Base-by-base conservation (phyloP, 2,888 invertebrate genomes). In the Formica aserva region DNA sequence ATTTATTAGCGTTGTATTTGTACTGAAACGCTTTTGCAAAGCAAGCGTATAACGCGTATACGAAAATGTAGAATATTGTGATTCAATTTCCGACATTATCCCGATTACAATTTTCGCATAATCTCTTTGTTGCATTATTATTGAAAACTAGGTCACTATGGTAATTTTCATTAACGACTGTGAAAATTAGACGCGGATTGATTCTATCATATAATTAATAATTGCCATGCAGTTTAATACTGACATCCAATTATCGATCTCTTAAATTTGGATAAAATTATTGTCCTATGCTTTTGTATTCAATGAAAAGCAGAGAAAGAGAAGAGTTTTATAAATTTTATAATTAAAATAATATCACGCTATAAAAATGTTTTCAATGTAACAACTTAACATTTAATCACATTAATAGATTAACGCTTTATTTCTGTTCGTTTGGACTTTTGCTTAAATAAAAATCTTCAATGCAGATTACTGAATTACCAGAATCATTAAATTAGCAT, bases 71-170 rank as follows among this genome's bases (percentile, higher is more conserved):
- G 62, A 71, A 67, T 63, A 22, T 63, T 26, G 48, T 41, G 45
- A 29, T 76, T 77, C 41, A 60, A 77, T 85, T 80, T 67, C 26
- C 41, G 29, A 69, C 67, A 82, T 71, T 72, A 60, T 55, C 11
- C 29, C 35, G 55, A 84, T 66, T 81, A 81, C 67, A 60, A 60
- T 69, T 72, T 29, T 48, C 72, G n/a, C 35, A 71, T 65, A 62
- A 87, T 72, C 55, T 72, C 48, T 81, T 66, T 65, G 65, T 67
- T 65, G 48, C n/a, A 35, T 41, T 41, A 55, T 82, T 71, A 60
- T 18, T 65, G 67, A 26, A 80, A 76, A 75, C 41, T 26, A 60
- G 75, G 26, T 80, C 78, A 9, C 22, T 29, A 65, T 45, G 41
- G 15, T 80, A 62, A 80, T 60, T 45, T 60, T 80, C 75, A 60